Base-by-base conservation (phyloP, 1,140 invertebrate species). In the Hormaphis cornu region DNA sequence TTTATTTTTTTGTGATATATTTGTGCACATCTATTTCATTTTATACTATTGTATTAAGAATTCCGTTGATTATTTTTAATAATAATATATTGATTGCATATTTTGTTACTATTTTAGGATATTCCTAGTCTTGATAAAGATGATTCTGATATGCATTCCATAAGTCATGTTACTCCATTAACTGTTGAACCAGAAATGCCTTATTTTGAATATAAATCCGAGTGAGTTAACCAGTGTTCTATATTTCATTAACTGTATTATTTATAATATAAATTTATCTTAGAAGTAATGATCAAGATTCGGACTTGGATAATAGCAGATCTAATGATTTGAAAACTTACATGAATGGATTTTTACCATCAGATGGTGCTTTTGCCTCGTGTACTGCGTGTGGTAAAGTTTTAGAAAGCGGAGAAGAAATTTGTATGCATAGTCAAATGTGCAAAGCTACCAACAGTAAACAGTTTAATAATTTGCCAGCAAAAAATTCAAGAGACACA, bases 351-450 rank as follows among this genome's bases (percentile, higher is more conserved):
- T 66, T 66, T 50, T 66, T 66, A 48, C 28, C 61, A 1, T 16
- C n/a, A 16, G 28, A 66, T 33, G 42, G 61, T 22, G 44, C 42
- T 48, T 44, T 63, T 33, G 44, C 42, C 33, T 70, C 66, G 10
- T 76, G 75, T 69, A 73, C 72, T 20, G 66, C 72, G 18, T 76
- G 75, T 72, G 73, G 74, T 0, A 76, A 75, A 70, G 33, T 73
- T 20, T 72, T 75, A 52, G 59, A 52, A 30, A 59, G 59, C 22
- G 59, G 70, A 24, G 75, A 76, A 54, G 72, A 75, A 61, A 72
- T 74, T 18, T 50, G 70, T 1, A 72, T 71, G 44, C 74, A 74
- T 44, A 58, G 53, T 28, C 40, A 69, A 22, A 48, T 61, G 8
- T 46, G 69, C 10, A 58, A 33, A 59, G 69, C 56, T 12, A 63